These are phyloP conservation scores for Drosophila lacteicornis DNA, from an alignment of 1,140 invertebrate genomes.

Conservation along the genomic window DNA sequence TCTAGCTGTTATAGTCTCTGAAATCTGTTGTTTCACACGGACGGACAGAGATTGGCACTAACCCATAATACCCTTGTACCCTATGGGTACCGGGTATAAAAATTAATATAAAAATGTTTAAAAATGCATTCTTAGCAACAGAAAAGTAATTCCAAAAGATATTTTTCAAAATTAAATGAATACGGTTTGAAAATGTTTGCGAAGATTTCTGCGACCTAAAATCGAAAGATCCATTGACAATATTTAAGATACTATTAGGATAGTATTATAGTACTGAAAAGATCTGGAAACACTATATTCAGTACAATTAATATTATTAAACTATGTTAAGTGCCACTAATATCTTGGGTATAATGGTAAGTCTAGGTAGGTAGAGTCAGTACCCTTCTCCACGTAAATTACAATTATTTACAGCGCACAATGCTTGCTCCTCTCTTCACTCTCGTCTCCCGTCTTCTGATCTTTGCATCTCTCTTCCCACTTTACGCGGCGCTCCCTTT, in stretches of 20 bases:
- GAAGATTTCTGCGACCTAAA: neutral
- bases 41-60: no score
- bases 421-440: slow-evolving; percentile 34
- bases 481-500: slow-evolving; percentile 62
- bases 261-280: no score
- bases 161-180: neutral
- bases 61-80: no score
- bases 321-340: neutral
- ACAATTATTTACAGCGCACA: slow-evolving; percentile 77
- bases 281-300: no score
- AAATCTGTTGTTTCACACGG: no score
- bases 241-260: neutral
- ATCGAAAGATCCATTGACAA: neutral
- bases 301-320: neutral
- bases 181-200: neutral
- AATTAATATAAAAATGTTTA: neutral
- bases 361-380: slow-evolving; percentile 46
- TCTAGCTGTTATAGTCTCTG: no score
- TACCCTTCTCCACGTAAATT: slow-evolving; percentile 74
- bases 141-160: no score
- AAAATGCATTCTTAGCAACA: no score
- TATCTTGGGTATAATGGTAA: slow-evolving; percentile 4
- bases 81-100: no score
- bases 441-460: slow-evolving; percentile 7
- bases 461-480: slow-evolving; percentile 10